phyloP scores from a whole-genome alignment of 2,888 invertebrate genomes.

The Anorthoa munda region DNA sequence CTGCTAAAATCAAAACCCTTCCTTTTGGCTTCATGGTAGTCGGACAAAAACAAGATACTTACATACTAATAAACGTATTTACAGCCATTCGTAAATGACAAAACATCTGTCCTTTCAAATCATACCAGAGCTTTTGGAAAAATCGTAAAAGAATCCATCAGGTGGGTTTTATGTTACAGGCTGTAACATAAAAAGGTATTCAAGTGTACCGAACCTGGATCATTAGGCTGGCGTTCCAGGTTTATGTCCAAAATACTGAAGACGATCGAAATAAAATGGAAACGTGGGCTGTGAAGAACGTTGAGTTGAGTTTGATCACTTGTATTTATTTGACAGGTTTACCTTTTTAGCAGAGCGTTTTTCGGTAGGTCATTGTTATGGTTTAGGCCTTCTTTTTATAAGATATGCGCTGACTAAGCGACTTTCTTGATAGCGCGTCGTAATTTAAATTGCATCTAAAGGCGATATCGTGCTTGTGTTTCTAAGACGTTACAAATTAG shows the following conservation, averaged over 20 bases:
- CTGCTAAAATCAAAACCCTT: too few relatives aligned
- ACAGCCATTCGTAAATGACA: slow-evolving; percentile 29
- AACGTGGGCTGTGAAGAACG: slow-evolving; percentile 40
- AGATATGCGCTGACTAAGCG: too few relatives aligned
- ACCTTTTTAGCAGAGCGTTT: slow-evolving; percentile 4
- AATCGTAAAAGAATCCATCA: slow-evolving; percentile 57
- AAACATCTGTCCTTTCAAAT: slow-evolving; percentile 49
- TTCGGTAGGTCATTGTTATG: neutral
- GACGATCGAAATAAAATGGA: slow-evolving; percentile 55
- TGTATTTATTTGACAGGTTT: slow-evolving; percentile 23
- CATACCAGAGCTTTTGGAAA: slow-evolving; percentile 41
- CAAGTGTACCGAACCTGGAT: slow-evolving; percentile 50
- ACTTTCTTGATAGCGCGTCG: too few relatives aligned
- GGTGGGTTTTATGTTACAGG: slow-evolving; percentile 58
- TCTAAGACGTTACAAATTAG: too few relatives aligned
- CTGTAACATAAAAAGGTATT: slow-evolving; percentile 57
- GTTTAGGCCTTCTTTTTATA: neutral
- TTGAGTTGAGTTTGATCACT: slow-evolving; percentile 34
- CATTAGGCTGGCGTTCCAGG: slow-evolving; percentile 51
- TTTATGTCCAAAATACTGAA: slow-evolving; percentile 54
- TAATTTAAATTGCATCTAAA: too few relatives aligned
- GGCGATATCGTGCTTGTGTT: too few relatives aligned
- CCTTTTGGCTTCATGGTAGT: too few relatives aligned
- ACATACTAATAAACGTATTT: neutral
- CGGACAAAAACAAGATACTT: neutral